A percentile compares a stretch with the other conserved stretches of the same genome.
phyloP scores from a whole-genome alignment of 1,140 invertebrate genomes.

The Hycleus cichorii region DNA sequence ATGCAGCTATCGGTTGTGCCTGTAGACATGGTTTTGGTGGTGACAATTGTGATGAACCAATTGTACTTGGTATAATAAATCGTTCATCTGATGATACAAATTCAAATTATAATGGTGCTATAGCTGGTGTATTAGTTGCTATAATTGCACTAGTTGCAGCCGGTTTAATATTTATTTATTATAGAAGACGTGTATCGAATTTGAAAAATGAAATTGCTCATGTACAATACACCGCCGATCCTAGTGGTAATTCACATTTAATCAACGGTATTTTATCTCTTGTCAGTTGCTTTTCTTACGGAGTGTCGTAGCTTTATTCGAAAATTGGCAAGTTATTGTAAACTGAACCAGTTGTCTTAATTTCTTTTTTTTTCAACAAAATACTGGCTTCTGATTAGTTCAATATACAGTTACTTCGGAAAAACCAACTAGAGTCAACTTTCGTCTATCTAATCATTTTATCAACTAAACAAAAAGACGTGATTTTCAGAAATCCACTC shows the following conservation, averaged over 20 bases:
- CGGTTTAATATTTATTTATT: slow-evolving; percentile 59
- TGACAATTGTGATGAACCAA: slow-evolving; percentile 47
- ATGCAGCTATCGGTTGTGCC: slow-evolving; percentile 70
- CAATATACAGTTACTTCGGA: too few relatives aligned
- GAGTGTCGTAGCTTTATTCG: slow-evolving; percentile 23
- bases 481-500: too few relatives aligned
- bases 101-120: slow-evolving; percentile 37
- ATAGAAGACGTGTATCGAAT: slow-evolving; percentile 65
- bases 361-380: too few relatives aligned
- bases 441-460: too few relatives aligned
- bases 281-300: background rate
- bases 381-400: too few relatives aligned
- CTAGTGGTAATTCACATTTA: slow-evolving; percentile 43
- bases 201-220: slow-evolving; percentile 80
- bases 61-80: slow-evolving; percentile 18
- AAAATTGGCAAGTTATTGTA: too few relatives aligned
- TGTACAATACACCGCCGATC: slow-evolving; percentile 83
- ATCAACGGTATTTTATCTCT: slow-evolving; percentile 4
- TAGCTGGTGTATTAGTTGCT: slow-evolving; percentile 56
- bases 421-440: too few relatives aligned
- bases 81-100: slow-evolving; percentile 4
- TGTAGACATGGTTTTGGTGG: slow-evolving; percentile 72
- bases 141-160: slow-evolving; percentile 52
- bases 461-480: too few relatives aligned
- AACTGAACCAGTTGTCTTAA: too few relatives aligned